Percentiles rank a stretch among this genome's conserved stretches.
Evolutionary conservation across 2,113 vertebrate species (phyloP).

Genomic region (zebrafish (Danio rerio)): GRCz12tu NC_133195.1:40086001-40086500

Average conservation of each 20-base stretch:
- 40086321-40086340: background rate
- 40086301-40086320: background rate
- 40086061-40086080: background rate
- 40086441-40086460: too few relatives aligned
- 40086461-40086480: too few relatives aligned
- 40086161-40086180: background rate
- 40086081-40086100: background rate
- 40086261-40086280: background rate
- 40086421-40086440: too few relatives aligned
- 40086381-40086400: too few relatives aligned
- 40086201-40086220: background rate
- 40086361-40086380: too few relatives aligned
- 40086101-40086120: background rate
- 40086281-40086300: slow-evolving; percentile 20
- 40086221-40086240: slow-evolving; percentile 8
- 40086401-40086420: too few relatives aligned
- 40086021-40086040: slow-evolving; percentile 7
- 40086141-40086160: background rate
- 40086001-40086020: background rate
- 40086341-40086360: background rate
- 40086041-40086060: background rate
- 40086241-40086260: background rate
- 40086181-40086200: background rate
- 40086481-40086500: too few relatives aligned
- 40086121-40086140: background rate